Evolutionary conservation across 2,113 vertebrate species (phyloP).

Genomic region (Candoia aspera): DNA sequence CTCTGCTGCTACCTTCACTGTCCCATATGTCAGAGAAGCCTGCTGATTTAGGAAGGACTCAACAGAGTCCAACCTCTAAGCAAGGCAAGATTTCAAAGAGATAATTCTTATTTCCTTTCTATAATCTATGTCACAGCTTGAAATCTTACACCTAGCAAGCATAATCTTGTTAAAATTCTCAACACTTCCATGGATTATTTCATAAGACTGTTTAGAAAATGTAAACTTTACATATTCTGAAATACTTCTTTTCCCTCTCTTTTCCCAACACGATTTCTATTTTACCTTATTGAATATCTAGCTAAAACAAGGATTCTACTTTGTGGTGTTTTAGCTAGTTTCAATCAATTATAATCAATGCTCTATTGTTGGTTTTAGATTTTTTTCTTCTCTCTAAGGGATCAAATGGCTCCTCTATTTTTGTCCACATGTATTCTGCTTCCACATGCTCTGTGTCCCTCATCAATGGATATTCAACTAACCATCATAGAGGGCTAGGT

Average conservation of each 20-base stretch:
- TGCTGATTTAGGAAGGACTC: not conserved
- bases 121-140: not conserved
- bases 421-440: no score
- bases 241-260: not conserved
- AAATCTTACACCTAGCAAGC: not conserved
- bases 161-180: not conserved
- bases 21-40: not conserved
- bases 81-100: not conserved
- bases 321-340: no score
- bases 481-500: no score
- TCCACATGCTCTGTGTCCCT: no score
- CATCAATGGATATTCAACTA: no score
- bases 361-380: no score
- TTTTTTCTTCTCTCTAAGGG: no score
- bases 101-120: not conserved
- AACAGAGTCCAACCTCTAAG: not conserved
- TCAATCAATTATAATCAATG: no score
- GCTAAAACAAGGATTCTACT: no score
- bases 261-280: no score
- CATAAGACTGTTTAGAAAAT: not conserved
- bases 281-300: no score
- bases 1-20: not conserved
- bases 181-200: not conserved
- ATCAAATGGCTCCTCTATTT: no score
- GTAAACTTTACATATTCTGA: not conserved